Conservation (phyloP, 2,113 vertebrate genomes). For the Rhinopomastus cyanomelas region DNA sequence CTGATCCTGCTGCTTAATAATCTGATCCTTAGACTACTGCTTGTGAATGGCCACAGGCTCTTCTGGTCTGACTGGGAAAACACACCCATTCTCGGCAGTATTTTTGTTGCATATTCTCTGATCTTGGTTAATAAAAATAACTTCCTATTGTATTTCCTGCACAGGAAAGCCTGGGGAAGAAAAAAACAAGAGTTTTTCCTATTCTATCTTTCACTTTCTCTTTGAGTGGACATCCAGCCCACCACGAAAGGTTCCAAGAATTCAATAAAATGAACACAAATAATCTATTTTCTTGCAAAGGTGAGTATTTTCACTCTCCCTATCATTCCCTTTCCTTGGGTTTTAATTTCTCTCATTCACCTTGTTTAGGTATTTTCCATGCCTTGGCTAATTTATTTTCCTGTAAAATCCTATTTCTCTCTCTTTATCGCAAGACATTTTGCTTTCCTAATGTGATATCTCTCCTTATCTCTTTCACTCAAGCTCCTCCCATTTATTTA, state of each 20-base stretch:
- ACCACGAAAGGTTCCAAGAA: background rate
- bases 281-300: background rate
- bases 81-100: background rate
- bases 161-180: slow-evolving; percentile 20
- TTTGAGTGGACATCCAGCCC: background rate
- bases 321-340: background rate
- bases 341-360: background rate
- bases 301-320: background rate
- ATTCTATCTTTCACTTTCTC: slow-evolving; percentile 13
- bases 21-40: slow-evolving; percentile 7
- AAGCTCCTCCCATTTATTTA: background rate
- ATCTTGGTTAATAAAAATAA: slow-evolving; percentile 37
- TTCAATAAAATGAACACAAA: background rate
- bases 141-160: slow-evolving; percentile 68
- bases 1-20: background rate
- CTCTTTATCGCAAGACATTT: background rate
- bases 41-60: slow-evolving; percentile 1
- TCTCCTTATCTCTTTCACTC: background rate
- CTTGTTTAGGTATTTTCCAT: background rate
- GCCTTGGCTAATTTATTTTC: background rate
- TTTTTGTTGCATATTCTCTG: slow-evolving; percentile 1
- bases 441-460: background rate
- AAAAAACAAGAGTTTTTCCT: background rate
- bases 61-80: slow-evolving; percentile 35
- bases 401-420: background rate